Evolutionary conservation across 2,888 invertebrate genomes (phyloP).

Genomic region (Netelia melanura): DNA sequence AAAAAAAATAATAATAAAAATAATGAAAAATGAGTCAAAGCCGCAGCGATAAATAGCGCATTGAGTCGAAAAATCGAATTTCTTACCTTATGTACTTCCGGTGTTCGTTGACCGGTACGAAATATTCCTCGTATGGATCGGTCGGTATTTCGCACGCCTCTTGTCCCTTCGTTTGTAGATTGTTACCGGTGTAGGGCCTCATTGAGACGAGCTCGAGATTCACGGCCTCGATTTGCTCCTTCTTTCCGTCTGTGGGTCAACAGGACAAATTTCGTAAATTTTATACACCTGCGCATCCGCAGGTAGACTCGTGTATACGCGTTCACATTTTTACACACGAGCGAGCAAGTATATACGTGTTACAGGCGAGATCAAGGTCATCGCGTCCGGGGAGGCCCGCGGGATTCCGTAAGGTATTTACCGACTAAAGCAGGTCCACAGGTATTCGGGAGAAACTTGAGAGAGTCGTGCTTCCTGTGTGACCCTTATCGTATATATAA

Average conservation of each 20-base stretch:
- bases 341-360: not conserved
- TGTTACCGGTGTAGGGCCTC: slow-evolving; percentile 87
- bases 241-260: slow-evolving; percentile 77
- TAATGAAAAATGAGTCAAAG: slow-evolving; percentile 28
- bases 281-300: slow-evolving; percentile 48
- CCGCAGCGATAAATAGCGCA: slow-evolving; percentile 10
- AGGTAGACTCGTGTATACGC: slow-evolving; percentile 9
- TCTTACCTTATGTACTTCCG: slow-evolving; percentile 93
- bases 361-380: slow-evolving; percentile 60
- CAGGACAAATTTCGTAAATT: slow-evolving; percentile 66
- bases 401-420: slow-evolving; percentile 52
- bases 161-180: slow-evolving; percentile 83
- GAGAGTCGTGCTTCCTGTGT: slow-evolving; percentile 66
- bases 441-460: slow-evolving; percentile 70
- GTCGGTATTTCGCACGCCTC: slow-evolving; percentile 85
- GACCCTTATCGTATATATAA: slow-evolving; percentile 67
- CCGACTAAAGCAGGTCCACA: slow-evolving; percentile 55
- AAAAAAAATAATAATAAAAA: slow-evolving; percentile 3
- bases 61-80: slow-evolving; percentile 2
- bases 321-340: slow-evolving; percentile 6
- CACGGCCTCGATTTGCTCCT: slow-evolving; percentile 89
- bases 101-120: slow-evolving; percentile 94
- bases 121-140: slow-evolving; percentile 93
- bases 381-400: slow-evolving; percentile 26
- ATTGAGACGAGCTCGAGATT: slow-evolving; percentile 93